Evolutionary conservation across 2,888 invertebrate genomes (phyloP).

Genomic region (Heliconius hortense): DNA sequence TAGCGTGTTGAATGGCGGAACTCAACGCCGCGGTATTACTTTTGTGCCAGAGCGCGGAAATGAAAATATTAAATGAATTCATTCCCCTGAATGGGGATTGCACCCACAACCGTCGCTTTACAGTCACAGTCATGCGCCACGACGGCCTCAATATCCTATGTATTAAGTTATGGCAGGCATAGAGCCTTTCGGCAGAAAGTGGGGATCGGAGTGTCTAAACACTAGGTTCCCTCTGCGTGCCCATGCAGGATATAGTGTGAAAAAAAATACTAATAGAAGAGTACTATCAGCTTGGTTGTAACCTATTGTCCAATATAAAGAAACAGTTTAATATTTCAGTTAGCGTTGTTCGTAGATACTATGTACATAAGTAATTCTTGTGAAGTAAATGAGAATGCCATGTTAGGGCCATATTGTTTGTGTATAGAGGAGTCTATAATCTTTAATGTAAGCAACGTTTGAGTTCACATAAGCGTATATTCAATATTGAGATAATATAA

Average conservation of each 20-base stretch:
- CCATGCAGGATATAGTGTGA: background rate
- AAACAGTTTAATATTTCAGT: slow-evolving; percentile 5
- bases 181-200: no score
- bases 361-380: slow-evolving; percentile 4
- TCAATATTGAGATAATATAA: slow-evolving; percentile 7
- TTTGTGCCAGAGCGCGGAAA: no score
- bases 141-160: no score
- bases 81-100: no score
- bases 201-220: background rate
- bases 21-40: no score
- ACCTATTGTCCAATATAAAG: slow-evolving; percentile 1
- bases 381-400: slow-evolving; percentile 17
- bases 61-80: no score
- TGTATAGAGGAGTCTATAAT: slow-evolving; percentile 18
- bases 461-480: slow-evolving; percentile 3
- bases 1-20: no score
- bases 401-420: background rate
- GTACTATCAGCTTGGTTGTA: background rate
- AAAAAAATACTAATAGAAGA: no score
- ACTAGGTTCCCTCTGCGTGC: background rate
- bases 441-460: slow-evolving; percentile 3
- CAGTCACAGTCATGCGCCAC: no score
- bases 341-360: background rate
- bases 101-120: no score
- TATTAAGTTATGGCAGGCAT: no score